Evolutionary conservation across 2,888 invertebrate species (phyloP), one percentile per base, ranked within the genome.

Genomic region (Tenthredo notha): DNA sequence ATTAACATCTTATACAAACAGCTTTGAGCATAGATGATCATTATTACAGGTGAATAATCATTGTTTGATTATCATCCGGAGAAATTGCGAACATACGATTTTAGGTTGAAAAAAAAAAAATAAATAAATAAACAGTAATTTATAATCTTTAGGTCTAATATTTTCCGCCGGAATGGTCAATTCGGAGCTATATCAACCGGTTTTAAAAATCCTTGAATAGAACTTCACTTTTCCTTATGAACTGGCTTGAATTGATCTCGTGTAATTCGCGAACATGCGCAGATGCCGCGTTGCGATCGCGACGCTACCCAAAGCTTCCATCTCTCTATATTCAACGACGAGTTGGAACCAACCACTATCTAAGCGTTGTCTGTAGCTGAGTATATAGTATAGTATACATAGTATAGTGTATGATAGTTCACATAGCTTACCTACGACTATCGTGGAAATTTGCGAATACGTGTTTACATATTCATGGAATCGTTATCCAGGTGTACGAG

Each of bases 241-340:
- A 67, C 67, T 18, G 67, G 3, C 78, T 80, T 21, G 40, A 80
- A 80, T 80, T 80, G 80, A 80, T 80, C 80, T 61, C 80, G 18
- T 12, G 29, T 80, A 80, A 61, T 80, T 80, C 15, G n/a, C 12
- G 61, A 80, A 80, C 80, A 80, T 80, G 80, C 80, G 80, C 80
- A 80, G 80, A 80, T 50, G 80, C 37, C 21, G 33, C 61, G 37
- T n/a, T 61, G 61, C 80, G 61, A 61, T n/a, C 40, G 40, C 80
- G 61, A 61, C 80, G 61, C 40, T 25, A 61, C 61, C 18, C 80
- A 61, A 61, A 61, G 21, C 61, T 21, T 61, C 33, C 29, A 15
- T 61, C 80, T 58, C n/a, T 18, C 25, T 50, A 54, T 33, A 15
- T n/a, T 12, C 54, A 37, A 33, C 18, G 33, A n/a, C 29, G 47